These are phyloP conservation scores for Pampusana beccarii DNA, from an alignment of 2,113 vertebrate genomes.

Conservation along the genomic window DNA sequence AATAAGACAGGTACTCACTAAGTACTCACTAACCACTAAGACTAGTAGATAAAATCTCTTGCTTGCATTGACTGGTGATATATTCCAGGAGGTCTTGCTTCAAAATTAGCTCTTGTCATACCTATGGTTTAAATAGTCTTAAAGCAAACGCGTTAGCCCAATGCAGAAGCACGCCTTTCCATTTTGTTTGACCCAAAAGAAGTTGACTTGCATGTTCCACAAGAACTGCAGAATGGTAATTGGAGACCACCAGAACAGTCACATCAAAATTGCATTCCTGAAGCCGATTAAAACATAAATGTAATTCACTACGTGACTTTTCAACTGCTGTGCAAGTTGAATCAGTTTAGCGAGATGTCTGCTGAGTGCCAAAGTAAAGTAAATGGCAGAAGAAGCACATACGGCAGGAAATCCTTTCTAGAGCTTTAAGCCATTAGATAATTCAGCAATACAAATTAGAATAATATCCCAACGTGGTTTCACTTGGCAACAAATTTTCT, in stretches of 20 bases:
- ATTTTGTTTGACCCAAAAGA: not conserved
- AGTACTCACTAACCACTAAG: not conserved
- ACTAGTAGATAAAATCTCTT: not conserved
- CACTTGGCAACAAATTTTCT: not conserved
- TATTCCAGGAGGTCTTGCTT: not conserved
- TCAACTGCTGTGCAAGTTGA: not conserved
- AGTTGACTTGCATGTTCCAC: not conserved
- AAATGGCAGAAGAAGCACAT: not conserved
- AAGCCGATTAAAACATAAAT: not conserved
- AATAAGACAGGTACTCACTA: not conserved
- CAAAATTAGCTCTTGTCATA: not conserved
- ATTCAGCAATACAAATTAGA: not conserved
- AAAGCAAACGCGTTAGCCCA: not conserved
- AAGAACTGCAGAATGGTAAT: not conserved
- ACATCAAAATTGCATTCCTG: not conserved
- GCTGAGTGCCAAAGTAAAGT: not conserved
- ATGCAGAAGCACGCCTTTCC: not conserved
- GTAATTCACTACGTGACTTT: not conserved
- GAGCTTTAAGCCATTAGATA: not conserved
- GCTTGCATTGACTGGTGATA: rapidly evolving
- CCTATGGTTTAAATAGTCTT: not conserved
- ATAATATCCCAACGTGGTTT: not conserved
- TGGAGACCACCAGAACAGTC: not conserved
- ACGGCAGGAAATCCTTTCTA: not conserved
- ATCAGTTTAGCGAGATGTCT: not conserved